Evolutionary conservation across 2,888 invertebrate genomes (phyloP).

Genomic region (Linnaemya vulpina): DNA sequence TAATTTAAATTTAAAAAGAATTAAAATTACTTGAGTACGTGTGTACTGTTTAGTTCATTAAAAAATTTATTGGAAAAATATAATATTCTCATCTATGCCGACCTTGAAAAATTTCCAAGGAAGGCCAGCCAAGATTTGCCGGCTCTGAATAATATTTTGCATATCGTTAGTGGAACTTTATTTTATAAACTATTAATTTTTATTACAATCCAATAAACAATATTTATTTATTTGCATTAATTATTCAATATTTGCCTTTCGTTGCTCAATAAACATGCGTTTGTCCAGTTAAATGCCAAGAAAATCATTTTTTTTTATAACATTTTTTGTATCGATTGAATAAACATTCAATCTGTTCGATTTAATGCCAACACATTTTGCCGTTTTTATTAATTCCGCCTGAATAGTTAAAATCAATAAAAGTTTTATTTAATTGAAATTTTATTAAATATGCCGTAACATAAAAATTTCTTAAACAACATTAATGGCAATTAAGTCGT

Average conservation of each 20-base stretch:
- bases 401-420: neutral
- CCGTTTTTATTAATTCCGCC: neutral
- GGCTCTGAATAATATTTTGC: too few species aligned
- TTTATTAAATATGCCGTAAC: conserved; percentile 1
- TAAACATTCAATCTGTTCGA: conserved; percentile 12
- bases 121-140: too few species aligned
- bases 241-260: neutral
- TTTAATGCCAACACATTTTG: conserved; percentile 12
- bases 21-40: too few species aligned
- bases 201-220: too few species aligned
- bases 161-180: too few species aligned
- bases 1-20: too few species aligned
- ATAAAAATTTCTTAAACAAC: neutral
- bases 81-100: too few species aligned
- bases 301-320: neutral
- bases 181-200: too few species aligned
- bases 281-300: neutral
- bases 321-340: neutral
- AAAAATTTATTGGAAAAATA: too few species aligned
- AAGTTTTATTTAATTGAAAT: conserved; percentile 6
- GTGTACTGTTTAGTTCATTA: too few species aligned
- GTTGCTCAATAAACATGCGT: neutral
- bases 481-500: neutral
- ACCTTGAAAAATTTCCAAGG: too few species aligned
- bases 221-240: too few species aligned